Percentiles rank a stretch among this genome's conserved stretches.
Conservation (phyloP, 2,113 vertebrate species). For the Sebastes fasciatus region DNA sequence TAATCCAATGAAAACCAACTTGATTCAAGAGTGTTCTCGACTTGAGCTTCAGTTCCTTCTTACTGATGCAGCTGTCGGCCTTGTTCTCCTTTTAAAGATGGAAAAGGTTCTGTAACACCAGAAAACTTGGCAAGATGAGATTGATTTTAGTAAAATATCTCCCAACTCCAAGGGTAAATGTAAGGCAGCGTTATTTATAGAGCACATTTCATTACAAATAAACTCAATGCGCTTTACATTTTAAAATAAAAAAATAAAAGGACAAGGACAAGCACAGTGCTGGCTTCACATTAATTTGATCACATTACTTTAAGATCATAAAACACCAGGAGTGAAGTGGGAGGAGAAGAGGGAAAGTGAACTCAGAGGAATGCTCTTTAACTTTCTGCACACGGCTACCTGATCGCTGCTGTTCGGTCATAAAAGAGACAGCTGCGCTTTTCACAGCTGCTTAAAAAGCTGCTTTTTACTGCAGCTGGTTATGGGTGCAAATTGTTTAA, state of each 20-base stretch:
- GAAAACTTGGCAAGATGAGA: background rate
- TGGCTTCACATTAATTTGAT: conserved; percentile 25
- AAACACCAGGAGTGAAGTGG: conserved; percentile 16
- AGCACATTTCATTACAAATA: no score
- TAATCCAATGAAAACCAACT: conserved; percentile 45
- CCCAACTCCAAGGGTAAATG: background rate
- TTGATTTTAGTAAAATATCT: background rate
- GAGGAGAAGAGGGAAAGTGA: conserved; percentile 23
- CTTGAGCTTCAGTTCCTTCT: conserved; percentile 2
- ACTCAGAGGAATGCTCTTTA: conserved; percentile 54
- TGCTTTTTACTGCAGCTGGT: conserved; percentile 38
- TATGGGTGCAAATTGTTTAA: conserved; percentile 53
- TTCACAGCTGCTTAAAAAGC: conserved; percentile 37
- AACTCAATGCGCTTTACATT: no score
- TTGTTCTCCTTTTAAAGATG: background rate
- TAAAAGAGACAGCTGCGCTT: conserved; percentile 54
- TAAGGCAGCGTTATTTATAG: background rate
- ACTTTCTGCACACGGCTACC: conserved; percentile 21
- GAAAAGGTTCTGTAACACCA: conserved; percentile 11
- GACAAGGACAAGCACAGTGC: background rate
- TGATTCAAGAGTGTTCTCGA: conserved; percentile 31
- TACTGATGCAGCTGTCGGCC: conserved; percentile 2
- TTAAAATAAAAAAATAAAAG: no score
- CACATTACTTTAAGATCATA: conserved; percentile 32
- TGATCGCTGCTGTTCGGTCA: conserved; percentile 36